Percentiles rank a stretch among this genome's conserved stretches.
These are phyloP conservation scores for Melikaiella ostensackeni DNA, from an alignment of 2,888 invertebrate species.

Conservation along the genomic window DNA sequence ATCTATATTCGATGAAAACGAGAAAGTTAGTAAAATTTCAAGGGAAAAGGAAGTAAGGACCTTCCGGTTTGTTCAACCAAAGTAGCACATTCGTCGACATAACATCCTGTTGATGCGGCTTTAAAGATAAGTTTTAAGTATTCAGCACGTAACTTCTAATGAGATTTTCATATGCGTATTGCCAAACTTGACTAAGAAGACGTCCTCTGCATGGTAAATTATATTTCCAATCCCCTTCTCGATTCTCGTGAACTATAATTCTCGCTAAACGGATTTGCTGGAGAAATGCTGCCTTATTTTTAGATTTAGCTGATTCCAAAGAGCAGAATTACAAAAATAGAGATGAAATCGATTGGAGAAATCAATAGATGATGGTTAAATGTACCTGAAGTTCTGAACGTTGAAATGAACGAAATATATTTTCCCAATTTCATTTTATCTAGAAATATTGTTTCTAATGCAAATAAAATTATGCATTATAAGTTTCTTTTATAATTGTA, in stretches of 20 bases:
- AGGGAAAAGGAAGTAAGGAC: constrained; percentile 30
- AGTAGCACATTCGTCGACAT: constrained; percentile 20
- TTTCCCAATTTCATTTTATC: no score
- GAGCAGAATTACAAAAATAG: no score
- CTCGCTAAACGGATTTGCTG: background rate
- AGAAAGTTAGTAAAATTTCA: background rate
- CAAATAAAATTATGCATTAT: no score
- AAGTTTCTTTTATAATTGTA: no score
- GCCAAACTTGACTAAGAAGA: constrained; percentile 30
- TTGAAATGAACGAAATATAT: no score
- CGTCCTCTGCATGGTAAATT: constrained; percentile 11
- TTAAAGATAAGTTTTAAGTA: constrained; percentile 35
- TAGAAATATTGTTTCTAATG: no score
- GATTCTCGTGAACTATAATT: background rate
- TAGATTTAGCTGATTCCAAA: background rate
- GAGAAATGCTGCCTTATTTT: background rate
- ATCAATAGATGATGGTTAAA: no score
- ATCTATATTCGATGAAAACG: background rate
- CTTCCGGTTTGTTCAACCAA: constrained; percentile 28
- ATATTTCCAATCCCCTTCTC: background rate
- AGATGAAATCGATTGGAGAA: no score
- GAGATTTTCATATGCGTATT: constrained; percentile 36
- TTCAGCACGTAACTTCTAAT: constrained; percentile 34
- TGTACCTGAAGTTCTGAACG: no score
- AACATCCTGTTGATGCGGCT: constrained; percentile 38